Evolutionary conservation across 1,140 invertebrate genomes (phyloP).

Genomic region (Drosophila baimaii): DNA sequence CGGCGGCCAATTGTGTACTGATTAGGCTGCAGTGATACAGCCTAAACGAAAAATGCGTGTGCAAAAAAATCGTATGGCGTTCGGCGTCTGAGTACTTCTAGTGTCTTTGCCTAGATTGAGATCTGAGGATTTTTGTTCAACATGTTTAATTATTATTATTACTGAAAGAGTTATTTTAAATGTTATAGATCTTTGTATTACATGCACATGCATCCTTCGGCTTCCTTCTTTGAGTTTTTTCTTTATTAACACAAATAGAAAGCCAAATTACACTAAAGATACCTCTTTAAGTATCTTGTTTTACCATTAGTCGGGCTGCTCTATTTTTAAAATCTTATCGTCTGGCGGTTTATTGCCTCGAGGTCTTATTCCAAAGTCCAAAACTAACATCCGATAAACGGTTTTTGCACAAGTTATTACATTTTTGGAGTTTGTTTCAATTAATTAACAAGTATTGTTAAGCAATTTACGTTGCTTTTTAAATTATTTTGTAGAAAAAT

Average conservation of each 20-base stretch:
- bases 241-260: background rate
- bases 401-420: constrained; percentile 9
- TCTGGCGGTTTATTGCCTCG: background rate
- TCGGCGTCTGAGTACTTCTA: too few species aligned
- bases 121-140: background rate
- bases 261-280: background rate
- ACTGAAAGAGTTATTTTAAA: background rate
- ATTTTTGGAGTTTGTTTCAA: background rate
- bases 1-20: too few species aligned
- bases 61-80: too few species aligned
- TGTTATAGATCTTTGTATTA: background rate
- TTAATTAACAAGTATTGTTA: background rate
- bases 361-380: constrained; percentile 24
- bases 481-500: background rate
- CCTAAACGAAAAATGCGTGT: too few species aligned
- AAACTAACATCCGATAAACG: constrained; percentile 2
- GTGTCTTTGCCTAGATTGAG: too few species aligned
- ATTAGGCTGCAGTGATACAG: too few species aligned
- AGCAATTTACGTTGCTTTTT: background rate
- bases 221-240: background rate
- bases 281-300: background rate
- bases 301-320: background rate
- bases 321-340: background rate
- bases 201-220: background rate
- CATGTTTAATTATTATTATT: background rate